phyloP scores from a whole-genome alignment of 2,113 vertebrate genomes.

The Dipodomys stephensi region DNA sequence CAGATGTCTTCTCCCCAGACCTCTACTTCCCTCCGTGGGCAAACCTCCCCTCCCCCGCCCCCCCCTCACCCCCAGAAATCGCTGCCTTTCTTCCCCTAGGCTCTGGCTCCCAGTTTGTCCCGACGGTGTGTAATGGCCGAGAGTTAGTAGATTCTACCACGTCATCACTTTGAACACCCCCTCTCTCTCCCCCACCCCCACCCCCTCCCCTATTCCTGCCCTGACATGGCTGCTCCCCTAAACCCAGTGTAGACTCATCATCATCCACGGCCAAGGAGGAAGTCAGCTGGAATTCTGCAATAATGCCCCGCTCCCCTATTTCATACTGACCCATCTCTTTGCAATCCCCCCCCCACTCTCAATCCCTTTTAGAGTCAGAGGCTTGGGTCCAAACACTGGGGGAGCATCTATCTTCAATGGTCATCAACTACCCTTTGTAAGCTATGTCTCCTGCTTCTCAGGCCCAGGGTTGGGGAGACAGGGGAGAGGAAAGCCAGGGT shows the following conservation, averaged over 20 bases:
- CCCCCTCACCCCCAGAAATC: not conserved
- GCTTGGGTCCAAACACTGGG: not conserved
- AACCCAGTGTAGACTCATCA: not conserved
- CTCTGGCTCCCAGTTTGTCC: constrained; percentile 92
- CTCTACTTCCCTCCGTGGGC: not conserved
- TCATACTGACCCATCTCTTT: not conserved
- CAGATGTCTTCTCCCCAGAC: not conserved
- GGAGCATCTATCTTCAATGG: not conserved
- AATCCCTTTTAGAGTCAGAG: constrained; percentile 37
- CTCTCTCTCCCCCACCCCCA: no score
- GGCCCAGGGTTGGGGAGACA: not conserved
- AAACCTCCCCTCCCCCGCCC: no score
- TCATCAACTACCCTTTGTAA: not conserved
- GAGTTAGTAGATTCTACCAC: constrained; percentile 98
- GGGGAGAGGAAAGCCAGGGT: not conserved
- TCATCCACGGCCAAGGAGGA: constrained; percentile 36
- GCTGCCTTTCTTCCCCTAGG: constrained; percentile 84
- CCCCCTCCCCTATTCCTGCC: not conserved
- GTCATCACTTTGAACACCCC: constrained; percentile 92
- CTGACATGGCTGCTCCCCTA: constrained; percentile 1
- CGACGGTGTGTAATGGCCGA: constrained; percentile 96
- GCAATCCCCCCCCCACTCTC: not conserved
- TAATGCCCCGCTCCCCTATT: constrained; percentile 5
- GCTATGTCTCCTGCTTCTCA: not conserved
- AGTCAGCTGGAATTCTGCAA: constrained; percentile 68